Base-by-base conservation (phyloP, 2,888 invertebrate species). In the Gnatocerus cornutus region DNA sequence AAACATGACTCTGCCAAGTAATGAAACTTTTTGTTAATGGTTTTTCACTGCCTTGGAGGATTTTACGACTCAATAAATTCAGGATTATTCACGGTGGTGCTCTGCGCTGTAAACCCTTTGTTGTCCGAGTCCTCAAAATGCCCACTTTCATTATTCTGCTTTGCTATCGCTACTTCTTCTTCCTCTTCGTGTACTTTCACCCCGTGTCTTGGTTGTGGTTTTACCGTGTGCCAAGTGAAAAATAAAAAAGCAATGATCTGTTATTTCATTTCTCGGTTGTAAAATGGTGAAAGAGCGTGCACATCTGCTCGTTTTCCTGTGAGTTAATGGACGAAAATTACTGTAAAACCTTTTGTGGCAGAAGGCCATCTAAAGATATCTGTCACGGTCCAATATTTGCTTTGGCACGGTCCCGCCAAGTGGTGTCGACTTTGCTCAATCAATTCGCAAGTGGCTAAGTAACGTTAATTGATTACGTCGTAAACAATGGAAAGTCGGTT, bases 401-500 rank as follows among this genome's bases (percentile, higher is more conserved):
- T 61, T 43, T 58, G 58, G 45, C 43, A 58, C 43, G 27, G 43
- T 45, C n/a, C 29, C 37, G 56, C 37, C 56, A 45, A 58, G 58
- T 48, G 48, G 21, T 30, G 33, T n/a, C 27, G 61, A 46, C 61
- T 61, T 61, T 33, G 27, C 48, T 50, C 61, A 61, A 50, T 33
- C 61, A 61, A 61, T 61, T 61, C 14, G 27, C 48, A 33, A 50
- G 12, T 9, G 37, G 9, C 46, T 61, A 61, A 61, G 16, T 61
- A 30, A 61, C 46, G 50, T 48, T 48, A 61, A 61, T 61, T 61
- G 53, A 55, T 55, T 64, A 46, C 53, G 53, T 64, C 50, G 61
- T 48, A 61, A 52, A 65, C 46, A 65, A 65, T 65, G 65, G 65
- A 65, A 65, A 65, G 65, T 65, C 41, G 53, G 45, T 53, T 55